Conservation (phyloP, 2,113 vertebrate species). For the Nanorana parkeri region DNA sequence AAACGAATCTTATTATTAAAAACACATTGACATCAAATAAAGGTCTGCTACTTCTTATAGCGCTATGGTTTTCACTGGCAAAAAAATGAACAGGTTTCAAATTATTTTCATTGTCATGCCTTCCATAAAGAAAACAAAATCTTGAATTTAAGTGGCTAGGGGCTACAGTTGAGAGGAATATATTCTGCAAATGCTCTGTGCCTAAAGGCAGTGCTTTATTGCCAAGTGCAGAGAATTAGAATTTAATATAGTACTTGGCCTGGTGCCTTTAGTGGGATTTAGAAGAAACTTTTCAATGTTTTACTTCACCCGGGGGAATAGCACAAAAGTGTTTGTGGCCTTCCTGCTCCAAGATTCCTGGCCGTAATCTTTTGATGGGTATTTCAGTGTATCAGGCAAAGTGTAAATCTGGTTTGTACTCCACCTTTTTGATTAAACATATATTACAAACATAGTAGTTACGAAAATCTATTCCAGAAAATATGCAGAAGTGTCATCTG, state of each 20-base stretch:
- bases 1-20: conserved; percentile 35
- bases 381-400: conserved; percentile 34
- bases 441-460: conserved; percentile 9
- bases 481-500: not conserved
- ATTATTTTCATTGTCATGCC: conserved; percentile 27
- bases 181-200: conserved; percentile 7
- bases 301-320: conserved; percentile 24
- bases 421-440: conserved; percentile 20
- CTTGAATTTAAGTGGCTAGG: not conserved
- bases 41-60: conserved; percentile 29
- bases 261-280: conserved; percentile 35
- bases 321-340: conserved; percentile 42
- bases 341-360: conserved; percentile 42
- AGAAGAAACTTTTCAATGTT: conserved; percentile 47
- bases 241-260: conserved; percentile 47
- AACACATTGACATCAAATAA: conserved; percentile 18
- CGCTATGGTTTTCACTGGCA: not conserved
- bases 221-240: conserved; percentile 34
- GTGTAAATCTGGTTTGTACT: conserved; percentile 49
- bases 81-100: conserved; percentile 34
- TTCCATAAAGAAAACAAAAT: conserved; percentile 41
- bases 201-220: not conserved
- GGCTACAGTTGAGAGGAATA: conserved; percentile 40
- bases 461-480: not conserved
- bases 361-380: conserved; percentile 24